Evolutionary conservation across 2,888 invertebrate genomes (phyloP), one percentile per base, ranked within the genome.

Genomic region (Amphipyra tragopoginis): DNA sequence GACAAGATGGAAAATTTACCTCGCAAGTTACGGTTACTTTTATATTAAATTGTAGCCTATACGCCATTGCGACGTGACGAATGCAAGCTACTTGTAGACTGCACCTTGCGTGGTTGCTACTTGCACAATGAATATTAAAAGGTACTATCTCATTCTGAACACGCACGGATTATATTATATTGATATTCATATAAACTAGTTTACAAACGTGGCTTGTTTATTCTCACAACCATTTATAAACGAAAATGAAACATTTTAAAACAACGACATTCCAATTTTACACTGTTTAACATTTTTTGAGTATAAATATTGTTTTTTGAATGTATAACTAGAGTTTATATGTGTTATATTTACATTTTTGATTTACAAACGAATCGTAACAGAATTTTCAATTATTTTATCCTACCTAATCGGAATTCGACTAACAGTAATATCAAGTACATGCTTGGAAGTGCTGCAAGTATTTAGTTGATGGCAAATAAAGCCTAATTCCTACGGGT

Each of bases 161-260:
- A 3, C 15, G 5, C 10, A 40, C 29, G 13, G 42, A 49, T 57
- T 44, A 73, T 52, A 67, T 44, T 48, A 69, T 69, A 79, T 69
- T 69, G 72, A 65, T 79, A 79, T 65, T 48, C 38, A 79, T 80
- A 75, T 10, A 49, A 62, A 64, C 76, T 80, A 79, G 66, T 62
- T 64, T 81, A 79, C 60, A 69, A 69, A 65, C 44, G 47, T 75
- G 79, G 62, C 55, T 68, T 63, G 53, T 72, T 83, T 81, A 82
- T 81, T 82, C 65, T 90, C 90, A 90, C 90, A 90, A 90, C 90
- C 90, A 86, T 89, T 85, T 80, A 85, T 75, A 80, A 83, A 80
- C 79, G 72, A 72, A 86, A 84, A 61, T 64, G 68, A 60, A 61
- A 67, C 61, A n/a, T 64, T 62, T 58, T 13, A 63, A 71, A 68